Evolutionary conservation across 2,797 vertebrate species (phyloP).

Genomic region (Hyperoplus immaculatus): DNA sequence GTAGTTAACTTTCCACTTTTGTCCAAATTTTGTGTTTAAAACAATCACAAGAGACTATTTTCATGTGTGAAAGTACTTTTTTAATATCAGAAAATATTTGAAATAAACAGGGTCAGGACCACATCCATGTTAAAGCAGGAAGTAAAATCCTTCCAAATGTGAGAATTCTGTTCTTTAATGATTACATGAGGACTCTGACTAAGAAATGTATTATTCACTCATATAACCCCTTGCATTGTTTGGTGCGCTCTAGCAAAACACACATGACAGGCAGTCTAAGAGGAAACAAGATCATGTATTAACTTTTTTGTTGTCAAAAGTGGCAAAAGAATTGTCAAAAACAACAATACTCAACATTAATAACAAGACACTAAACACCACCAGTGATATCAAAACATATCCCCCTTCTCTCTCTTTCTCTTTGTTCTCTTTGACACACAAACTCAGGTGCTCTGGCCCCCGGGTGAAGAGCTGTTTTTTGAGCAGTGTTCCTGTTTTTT

Average conservation of each 20-base stretch:
- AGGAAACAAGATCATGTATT: slow-evolving; percentile 6
- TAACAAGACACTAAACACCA: neutral
- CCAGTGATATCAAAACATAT: neutral
- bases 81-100: neutral
- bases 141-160: neutral
- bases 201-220: neutral
- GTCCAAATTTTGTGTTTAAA: neutral
- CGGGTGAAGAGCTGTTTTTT: slow-evolving; percentile 82
- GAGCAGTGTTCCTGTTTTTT: slow-evolving; percentile 85
- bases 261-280: neutral
- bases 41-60: neutral
- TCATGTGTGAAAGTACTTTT: neutral
- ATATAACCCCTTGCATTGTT: neutral
- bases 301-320: neutral
- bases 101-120: neutral
- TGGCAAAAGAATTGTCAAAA: neutral
- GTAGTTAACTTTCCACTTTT: neutral
- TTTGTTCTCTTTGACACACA: neutral
- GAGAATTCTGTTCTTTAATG: neutral
- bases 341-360: neutral
- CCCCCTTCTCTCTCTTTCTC: neutral
- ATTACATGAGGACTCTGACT: neutral
- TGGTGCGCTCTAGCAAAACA: neutral
- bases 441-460: slow-evolving; percentile 79
- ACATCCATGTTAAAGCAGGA: neutral